Base-by-base conservation (phyloP, 2,113 vertebrate genomes). In the Aepyceros melampus region DNA sequence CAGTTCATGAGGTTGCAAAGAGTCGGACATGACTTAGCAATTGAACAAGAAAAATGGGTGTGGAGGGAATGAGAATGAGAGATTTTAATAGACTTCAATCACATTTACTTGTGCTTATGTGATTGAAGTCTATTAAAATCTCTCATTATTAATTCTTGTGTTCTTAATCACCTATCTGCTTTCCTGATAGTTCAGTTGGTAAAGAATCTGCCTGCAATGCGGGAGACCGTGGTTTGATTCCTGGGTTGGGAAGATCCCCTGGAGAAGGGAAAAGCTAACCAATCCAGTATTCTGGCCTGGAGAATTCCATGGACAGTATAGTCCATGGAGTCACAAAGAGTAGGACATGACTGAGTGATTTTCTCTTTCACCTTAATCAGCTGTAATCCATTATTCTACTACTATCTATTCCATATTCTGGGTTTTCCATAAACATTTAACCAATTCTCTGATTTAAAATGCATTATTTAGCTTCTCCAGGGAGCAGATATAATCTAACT, bases 221-320 rank as follows among this genome's bases (percentile, higher is more conserved):
- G 0, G 19, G 67, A 71, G 67, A 71, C 19, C 5, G 2, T 0
- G 4, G 17, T 67, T 67, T 17, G 0, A 10, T 67, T n/a, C 64
- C 64, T 36, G 9, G n/a, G n/a, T 23, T 23, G 19, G 19, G n/a
- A 71, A 23, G 67, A 71, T 40, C n/a, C 5, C 17, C 10, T 71
- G n/a, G 67, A 71, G 10, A 71, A 71, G n/a, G n/a, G 67, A 36
- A 36, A 71, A 5, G n/a, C 19, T 36, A 71, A n/a, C 67, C 67
- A 71, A 19, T 23, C n/a, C 10, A 71, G n/a, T 71, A 40, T 40
- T 71, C 67, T 71, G 19, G 19, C 67, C 67, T 71, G n/a, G 67
- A 36, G 67, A 40, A 23, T 71, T 71, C n/a, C n/a, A 40, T 36
- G 64, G 19, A 71, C 64, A 36, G 19, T 21, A 21, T 36, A 71